Base-by-base conservation (phyloP, 64 coral and sea anemone genomes). In the Stylophora pistillata region DNA sequence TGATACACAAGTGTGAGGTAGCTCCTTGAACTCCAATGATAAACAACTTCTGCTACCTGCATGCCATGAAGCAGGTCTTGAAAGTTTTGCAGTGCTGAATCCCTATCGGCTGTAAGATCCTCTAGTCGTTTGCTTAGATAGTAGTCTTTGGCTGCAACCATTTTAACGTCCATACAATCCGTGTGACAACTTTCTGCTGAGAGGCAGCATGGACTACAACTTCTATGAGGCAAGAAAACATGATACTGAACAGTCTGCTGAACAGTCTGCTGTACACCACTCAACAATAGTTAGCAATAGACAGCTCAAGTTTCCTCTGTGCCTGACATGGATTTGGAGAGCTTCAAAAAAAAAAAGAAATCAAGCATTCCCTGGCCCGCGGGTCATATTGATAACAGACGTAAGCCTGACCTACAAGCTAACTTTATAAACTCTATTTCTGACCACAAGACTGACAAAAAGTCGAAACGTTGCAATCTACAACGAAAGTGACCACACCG, bases 51-150 rank as follows among this genome's bases (percentile, higher is more conserved):
- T 66, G 23, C 14, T 65, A 90, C 90, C 90, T 91, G 90, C 72
- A 91, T 91, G n/a, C 90, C 90, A 71, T 85, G 62, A 23, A 85
- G 77, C 25, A 91, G 73, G 73, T 91, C 90, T n/a, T 86, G 63
- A 27, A 81, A 76, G 74, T 91, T 82, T 15, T 86, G 72, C 9
- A 91, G 57, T 0, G 69, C 90, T 11, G 74, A 91, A 20, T 91
- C 71, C 53, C 90, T 91, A 59, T 91, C 90, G 13, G n/a, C 57
- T 13, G 27, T 62, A 23, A 91, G 71, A n/a, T 86, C 90, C 23
- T 85, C n/a, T 17, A 86, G 18, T 73, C 90, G 76, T 58, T 41
- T 1, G 16, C 34, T 78, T 0, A 91, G 62, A 30, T 68, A 20
- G 23, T 54, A 9, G 60, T 91, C 86, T 68, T 56, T 21, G 58